Evolutionary conservation across 2,797 vertebrate species (phyloP).

Genomic region (Synanceia verrucosa): DNA sequence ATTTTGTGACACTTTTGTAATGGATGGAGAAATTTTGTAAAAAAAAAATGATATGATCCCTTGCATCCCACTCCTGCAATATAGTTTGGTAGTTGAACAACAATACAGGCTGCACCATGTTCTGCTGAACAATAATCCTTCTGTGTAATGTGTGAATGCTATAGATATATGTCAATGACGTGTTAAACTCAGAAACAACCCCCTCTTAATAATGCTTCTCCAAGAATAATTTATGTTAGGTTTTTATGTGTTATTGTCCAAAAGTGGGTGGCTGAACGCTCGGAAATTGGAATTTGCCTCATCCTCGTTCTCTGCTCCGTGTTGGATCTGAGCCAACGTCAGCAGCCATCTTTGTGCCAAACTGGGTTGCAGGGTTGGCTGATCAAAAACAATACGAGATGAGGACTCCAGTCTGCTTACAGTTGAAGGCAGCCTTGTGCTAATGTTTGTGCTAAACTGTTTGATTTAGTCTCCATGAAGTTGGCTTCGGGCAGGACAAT

Average conservation of each 20-base stretch:
- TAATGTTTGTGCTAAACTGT: constrained; percentile 77
- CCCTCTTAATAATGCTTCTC: constrained; percentile 36
- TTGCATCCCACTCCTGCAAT: constrained; percentile 27
- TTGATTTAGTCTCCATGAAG: constrained; percentile 66
- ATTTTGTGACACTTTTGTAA: constrained; percentile 58
- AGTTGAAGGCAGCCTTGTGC: constrained; percentile 73
- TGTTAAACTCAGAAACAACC: constrained; percentile 44
- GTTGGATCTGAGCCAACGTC: constrained; percentile 76
- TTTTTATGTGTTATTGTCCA: constrained; percentile 60
- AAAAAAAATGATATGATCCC: constrained; percentile 36
- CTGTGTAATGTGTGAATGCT: constrained; percentile 54
- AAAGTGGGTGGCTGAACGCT: constrained; percentile 60
- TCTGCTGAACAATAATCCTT: constrained; percentile 50
- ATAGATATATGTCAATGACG: constrained; percentile 47
- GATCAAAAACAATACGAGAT: constrained; percentile 81
- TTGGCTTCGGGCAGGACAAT: constrained; percentile 59
- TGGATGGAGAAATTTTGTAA: constrained; percentile 48
- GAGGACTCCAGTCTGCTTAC: constrained; percentile 70
- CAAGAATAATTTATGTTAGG: constrained; percentile 38
- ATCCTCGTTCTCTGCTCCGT: constrained; percentile 68
- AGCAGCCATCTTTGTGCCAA: constrained; percentile 82
- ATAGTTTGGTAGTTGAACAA: constrained; percentile 47
- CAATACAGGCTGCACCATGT: constrained; percentile 42
- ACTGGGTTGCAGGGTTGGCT: constrained; percentile 80
- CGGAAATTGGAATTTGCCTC: constrained; percentile 71